Conservation (phyloP, 2,113 vertebrate genomes). For the Odobenus rosmarus region DNA sequence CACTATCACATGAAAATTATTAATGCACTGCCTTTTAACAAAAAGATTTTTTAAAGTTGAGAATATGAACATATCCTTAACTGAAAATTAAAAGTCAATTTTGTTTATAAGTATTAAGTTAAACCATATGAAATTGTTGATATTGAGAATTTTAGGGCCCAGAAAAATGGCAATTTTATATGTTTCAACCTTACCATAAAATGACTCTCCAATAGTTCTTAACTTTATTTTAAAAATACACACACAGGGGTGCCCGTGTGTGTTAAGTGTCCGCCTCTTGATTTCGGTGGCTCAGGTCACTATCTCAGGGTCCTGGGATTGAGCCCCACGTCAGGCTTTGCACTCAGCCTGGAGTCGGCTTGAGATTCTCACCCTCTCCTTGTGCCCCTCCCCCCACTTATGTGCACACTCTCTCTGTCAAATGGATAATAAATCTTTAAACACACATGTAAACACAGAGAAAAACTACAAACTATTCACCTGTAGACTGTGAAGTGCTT, state of each 20-base stretch:
- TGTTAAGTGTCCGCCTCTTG: neutral
- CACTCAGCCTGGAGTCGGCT: neutral
- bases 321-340: neutral
- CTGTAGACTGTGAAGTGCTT: neutral
- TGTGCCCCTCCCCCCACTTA: neutral
- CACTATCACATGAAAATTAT: neutral
- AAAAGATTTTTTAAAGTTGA: neutral
- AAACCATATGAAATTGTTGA: neutral
- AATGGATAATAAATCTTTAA: neutral
- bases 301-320: neutral
- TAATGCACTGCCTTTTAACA: neutral
- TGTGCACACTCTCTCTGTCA: neutral
- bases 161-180: neutral
- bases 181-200: neutral
- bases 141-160: neutral
- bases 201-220: neutral
- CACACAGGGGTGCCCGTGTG: neutral
- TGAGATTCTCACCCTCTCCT: neutral
- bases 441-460: neutral
- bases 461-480: neutral
- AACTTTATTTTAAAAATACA: neutral
- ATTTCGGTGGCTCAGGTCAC: neutral
- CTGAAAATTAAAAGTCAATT: neutral
- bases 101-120: neutral
- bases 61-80: neutral